Evolutionary conservation across 30 jellyfish, hydroid and myxozoan species (phyloP).

Genomic region (Clytia hemisphaerica): DNA sequence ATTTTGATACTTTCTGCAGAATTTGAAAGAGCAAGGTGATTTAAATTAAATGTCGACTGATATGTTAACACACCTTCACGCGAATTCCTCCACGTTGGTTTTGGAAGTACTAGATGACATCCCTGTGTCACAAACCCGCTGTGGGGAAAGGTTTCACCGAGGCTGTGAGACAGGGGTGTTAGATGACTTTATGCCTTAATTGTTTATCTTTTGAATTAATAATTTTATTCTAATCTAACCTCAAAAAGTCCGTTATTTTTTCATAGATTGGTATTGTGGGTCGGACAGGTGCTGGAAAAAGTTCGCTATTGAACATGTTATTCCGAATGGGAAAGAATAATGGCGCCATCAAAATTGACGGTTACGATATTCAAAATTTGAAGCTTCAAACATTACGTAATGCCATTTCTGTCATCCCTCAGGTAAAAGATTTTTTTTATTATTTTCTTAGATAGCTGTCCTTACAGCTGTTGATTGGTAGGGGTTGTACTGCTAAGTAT

Average conservation of each 20-base stretch:
- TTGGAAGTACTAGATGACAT: too few species aligned
- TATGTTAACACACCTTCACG: too few species aligned
- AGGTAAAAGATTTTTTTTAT: conserved; percentile 24
- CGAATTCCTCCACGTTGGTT: too few species aligned
- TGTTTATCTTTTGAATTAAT: too few species aligned
- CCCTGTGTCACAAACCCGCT: too few species aligned
- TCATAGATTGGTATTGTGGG: conserved; percentile 75
- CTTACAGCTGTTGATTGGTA: background rate
- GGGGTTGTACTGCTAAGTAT: background rate
- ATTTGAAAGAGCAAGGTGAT: too few species aligned
- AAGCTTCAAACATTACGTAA: conserved; percentile 42
- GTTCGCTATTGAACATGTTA: conserved; percentile 55
- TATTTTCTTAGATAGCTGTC: background rate
- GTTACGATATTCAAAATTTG: conserved; percentile 38
- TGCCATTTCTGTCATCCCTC: conserved; percentile 79
- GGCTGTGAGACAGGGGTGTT: too few species aligned
- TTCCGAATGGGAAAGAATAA: conserved; percentile 51
- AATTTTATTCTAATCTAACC: too few species aligned
- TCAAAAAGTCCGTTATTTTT: background rate
- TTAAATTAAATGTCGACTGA: too few species aligned
- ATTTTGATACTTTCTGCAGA: too few species aligned
- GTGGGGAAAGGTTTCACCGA: too few species aligned
- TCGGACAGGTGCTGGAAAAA: conserved; percentile 94
- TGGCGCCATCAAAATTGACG: conserved; percentile 69
- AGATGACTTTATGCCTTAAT: too few species aligned